Base-by-base conservation (phyloP, 2,797 vertebrate species). In the Sus cebifrons region DNA sequence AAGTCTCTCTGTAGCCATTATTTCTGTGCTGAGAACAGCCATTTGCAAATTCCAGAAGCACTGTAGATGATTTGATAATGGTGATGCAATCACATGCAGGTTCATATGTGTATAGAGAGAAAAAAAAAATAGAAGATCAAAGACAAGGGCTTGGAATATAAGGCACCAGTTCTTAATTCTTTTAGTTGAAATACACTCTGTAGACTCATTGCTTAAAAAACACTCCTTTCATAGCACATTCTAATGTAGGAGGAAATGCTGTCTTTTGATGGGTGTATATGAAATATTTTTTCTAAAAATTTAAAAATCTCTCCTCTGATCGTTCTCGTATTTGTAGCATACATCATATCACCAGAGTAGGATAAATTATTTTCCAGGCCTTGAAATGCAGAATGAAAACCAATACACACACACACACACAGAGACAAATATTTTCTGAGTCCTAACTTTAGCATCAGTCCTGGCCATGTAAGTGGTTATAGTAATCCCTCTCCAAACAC, bases 331-430 rank as follows among this genome's bases (percentile, higher is more conserved):
- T 56, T 77, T 84, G 21, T 71, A 92, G 64, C 40, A 71, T 81
- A 52, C 3, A 77, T 74, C 29, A 71, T 18, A 92, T 74, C 14
- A 32, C 27, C 27, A 29, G 15, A 74, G 13, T 44, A 86, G 40
- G 74, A 81, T 77, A 82, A 92, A 87, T 92, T 79, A 62, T 85
- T 91, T 75, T 75, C 79, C 36, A 93, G 32, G 7, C 16, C 54
- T 93, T 89, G 70, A 95, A 73, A 49, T 14, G 12, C 29, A 89
- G 82, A 91, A 89, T 13, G 6, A 79, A 91, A 92, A 70, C 75
- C 68, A 83, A 81, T n/a, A 67, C 21, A 62, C 44, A 49, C 44
- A 49, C 44, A 49, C 44, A 49, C 44, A 49, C 44, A 49, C 44
- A 49, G 4, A 64, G 60, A 25, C 75, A 89, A 52, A 8, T 40